These are phyloP conservation scores for Isurus oxyrinchus DNA, from an alignment of 2,113 vertebrate genomes.

Conservation along the genomic window DNA sequence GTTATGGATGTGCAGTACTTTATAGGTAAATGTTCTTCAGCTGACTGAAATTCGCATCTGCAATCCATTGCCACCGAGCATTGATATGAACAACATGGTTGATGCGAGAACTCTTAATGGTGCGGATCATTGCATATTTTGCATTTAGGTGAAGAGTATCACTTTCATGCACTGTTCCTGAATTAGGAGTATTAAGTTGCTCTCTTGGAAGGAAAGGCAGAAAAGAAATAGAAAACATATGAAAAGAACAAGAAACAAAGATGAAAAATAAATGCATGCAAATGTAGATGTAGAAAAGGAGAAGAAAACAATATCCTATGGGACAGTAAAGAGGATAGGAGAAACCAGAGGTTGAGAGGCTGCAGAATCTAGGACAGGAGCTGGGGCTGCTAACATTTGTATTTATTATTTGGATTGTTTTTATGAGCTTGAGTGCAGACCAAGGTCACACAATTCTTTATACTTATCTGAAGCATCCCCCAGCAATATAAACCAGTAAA, in stretches of 20 bases:
- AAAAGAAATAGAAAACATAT: background rate
- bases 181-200: background rate
- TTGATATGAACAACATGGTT: background rate
- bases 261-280: background rate
- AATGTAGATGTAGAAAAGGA: background rate
- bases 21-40: background rate
- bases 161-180: background rate
- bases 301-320: background rate
- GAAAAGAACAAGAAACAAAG: background rate
- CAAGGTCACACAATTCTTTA: conserved; percentile 18
- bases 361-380: background rate
- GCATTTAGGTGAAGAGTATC: background rate
- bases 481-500: background rate
- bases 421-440: background rate
- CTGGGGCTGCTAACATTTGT: background rate
- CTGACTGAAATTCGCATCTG: background rate
- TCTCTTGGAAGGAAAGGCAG: background rate
- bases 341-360: background rate
- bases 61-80: background rate
- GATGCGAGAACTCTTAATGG: background rate
- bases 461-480: background rate
- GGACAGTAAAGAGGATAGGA: background rate
- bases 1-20: background rate
- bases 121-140: background rate
- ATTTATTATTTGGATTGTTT: conserved; percentile 17